Percentiles rank a stretch among this genome's conserved stretches.
Evolutionary conservation across 2,888 invertebrate species (phyloP).

Genomic region (Zygothrica quintamaculata): DNA sequence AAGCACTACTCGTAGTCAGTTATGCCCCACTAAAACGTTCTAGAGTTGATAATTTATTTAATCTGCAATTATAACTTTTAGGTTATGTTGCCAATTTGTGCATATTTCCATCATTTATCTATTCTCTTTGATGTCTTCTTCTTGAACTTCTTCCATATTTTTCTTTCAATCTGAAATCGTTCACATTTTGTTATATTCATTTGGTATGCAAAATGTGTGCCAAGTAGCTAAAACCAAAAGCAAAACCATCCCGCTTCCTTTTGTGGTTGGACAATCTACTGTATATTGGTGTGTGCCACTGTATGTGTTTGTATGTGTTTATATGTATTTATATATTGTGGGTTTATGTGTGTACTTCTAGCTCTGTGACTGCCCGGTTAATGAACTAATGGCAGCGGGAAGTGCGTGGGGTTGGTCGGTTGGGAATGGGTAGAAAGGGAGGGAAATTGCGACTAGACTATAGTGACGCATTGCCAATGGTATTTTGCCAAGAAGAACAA

Average conservation of each 20-base stretch:
- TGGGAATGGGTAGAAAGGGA: conserved; percentile 11
- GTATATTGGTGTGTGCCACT: conserved; percentile 14
- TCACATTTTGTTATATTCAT: conserved; percentile 44
- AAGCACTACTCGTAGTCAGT: no score
- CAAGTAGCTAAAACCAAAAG: conserved; percentile 45
- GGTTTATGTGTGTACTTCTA: conserved; percentile 2
- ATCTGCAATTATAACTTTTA: no score
- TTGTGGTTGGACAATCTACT: conserved; percentile 26
- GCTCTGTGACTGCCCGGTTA: conserved; percentile 55
- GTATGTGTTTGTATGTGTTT: not conserved
- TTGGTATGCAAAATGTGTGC: conserved; percentile 78
- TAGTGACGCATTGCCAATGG: conserved; percentile 56
- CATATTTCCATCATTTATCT: conserved; percentile 53
- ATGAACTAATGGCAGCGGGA: conserved; percentile 52
- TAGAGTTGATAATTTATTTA: conserved; percentile 26
- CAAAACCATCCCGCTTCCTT: conserved; percentile 54
- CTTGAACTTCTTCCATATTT: conserved; percentile 3
- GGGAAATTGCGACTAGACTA: conserved; percentile 52
- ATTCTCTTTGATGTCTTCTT: conserved; percentile 41
- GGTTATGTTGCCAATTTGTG: conserved; percentile 23
- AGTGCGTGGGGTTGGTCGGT: not conserved
- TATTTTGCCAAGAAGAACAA: conserved; percentile 63
- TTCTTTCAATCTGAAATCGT: conserved; percentile 36
- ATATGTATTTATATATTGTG: not conserved
- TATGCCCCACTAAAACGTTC: no score